These are phyloP conservation scores for Allolobophora icterica DNA, from an alignment of 2,888 invertebrate genomes.

Conservation along the genomic window DNA sequence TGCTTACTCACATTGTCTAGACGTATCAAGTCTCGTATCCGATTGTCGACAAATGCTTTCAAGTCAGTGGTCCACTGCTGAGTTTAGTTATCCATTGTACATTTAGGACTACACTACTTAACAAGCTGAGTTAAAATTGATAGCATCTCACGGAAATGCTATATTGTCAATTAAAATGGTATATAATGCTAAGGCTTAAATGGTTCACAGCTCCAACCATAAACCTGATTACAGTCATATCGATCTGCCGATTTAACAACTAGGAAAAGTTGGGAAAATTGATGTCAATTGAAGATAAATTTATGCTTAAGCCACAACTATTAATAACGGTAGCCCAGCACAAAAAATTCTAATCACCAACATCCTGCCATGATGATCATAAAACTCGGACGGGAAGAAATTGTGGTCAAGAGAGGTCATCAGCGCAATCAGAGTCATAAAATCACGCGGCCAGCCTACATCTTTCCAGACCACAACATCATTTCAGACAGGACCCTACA, in stretches of 20 bases:
- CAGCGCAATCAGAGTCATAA: background rate
- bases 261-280: background rate
- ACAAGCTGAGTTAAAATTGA: no score
- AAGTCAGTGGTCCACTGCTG: background rate
- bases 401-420: background rate
- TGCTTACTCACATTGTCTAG: background rate
- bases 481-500: background rate
- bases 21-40: background rate
- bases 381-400: background rate
- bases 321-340: background rate
- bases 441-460: background rate
- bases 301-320: background rate
- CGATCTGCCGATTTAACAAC: background rate
- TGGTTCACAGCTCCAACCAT: background rate
- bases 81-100: background rate
- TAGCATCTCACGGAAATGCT: background rate
- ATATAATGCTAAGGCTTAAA: background rate
- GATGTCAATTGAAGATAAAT: background rate
- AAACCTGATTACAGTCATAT: background rate
- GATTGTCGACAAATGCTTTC: background rate
- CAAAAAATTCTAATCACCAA: background rate
- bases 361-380: conserved; percentile 17
- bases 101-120: no score
- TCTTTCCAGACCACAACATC: background rate
- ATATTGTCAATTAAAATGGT: background rate